phyloP scores from a whole-genome alignment of 2,113 vertebrate species.

The Jaculus jaculus region DNA sequence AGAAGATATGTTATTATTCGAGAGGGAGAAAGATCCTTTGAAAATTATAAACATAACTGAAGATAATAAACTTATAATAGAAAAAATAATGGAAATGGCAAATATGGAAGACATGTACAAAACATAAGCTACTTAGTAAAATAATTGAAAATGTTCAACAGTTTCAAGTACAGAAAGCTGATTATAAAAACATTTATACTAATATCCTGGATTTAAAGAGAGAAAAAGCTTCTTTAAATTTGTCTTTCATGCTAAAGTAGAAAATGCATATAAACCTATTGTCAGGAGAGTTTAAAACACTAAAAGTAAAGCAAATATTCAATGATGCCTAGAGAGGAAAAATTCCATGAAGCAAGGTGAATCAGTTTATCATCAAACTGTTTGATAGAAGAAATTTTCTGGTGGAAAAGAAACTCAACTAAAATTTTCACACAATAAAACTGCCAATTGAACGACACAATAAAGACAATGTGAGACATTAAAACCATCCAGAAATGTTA shows the following conservation, averaged over 20 bases:
- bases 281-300: neutral
- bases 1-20: too few species aligned
- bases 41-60: neutral
- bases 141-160: neutral
- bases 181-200: neutral
- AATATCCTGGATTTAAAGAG: neutral
- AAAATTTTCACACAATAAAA: neutral
- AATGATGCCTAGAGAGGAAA: neutral
- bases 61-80: neutral
- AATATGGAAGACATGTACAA: neutral
- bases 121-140: neutral
- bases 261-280: neutral
- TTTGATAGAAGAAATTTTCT: neutral
- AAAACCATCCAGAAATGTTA: neutral
- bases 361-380: neutral
- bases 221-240: neutral
- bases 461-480: neutral
- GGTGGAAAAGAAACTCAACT: neutral
- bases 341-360: neutral
- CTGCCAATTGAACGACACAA: neutral
- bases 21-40: neutral
- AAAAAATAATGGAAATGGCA: neutral
- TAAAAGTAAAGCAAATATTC: neutral
- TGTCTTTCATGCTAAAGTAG: neutral
- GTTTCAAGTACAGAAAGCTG: neutral